These are phyloP conservation scores for Sturnira hondurensis DNA, from an alignment of 2,113 vertebrate genomes.

Conservation along the genomic window DNA sequence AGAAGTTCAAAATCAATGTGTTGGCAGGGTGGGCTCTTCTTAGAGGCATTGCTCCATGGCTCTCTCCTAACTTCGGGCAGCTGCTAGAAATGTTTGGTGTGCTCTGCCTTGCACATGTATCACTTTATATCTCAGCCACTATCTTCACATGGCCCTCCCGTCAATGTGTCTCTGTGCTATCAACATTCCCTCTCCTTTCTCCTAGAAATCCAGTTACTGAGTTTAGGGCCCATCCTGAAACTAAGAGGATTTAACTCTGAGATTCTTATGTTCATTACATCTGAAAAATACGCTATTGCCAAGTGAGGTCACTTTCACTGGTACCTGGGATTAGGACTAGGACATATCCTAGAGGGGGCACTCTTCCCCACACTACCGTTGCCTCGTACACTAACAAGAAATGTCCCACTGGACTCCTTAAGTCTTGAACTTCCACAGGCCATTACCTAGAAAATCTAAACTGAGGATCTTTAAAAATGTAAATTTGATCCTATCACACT, in stretches of 20 bases:
- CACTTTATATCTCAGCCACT: neutral
- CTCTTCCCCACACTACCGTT: neutral
- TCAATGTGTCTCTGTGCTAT: neutral
- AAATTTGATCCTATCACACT: neutral
- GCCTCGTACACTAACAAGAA: neutral
- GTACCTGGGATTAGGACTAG: neutral
- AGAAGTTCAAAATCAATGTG: neutral
- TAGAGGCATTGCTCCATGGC: rapidly evolving
- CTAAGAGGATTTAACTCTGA: neutral
- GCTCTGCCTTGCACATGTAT: too few relatives aligned
- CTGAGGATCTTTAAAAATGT: neutral
- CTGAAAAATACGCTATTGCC: neutral
- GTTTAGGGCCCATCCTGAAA: neutral
- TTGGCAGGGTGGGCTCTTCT: neutral
- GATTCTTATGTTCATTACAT: neutral
- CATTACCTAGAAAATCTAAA: neutral
- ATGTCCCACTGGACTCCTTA: neutral
- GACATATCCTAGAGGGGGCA: neutral
- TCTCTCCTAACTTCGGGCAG: neutral
- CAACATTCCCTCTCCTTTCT: neutral
- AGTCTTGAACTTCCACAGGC: neutral
- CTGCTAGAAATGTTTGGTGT: neutral
- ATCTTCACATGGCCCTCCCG: neutral
- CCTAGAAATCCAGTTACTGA: neutral
- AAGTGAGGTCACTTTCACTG: neutral